These are phyloP conservation scores for Chrysolina oricalcia DNA, from an alignment of 2,888 invertebrate genomes.

Conservation along the genomic window DNA sequence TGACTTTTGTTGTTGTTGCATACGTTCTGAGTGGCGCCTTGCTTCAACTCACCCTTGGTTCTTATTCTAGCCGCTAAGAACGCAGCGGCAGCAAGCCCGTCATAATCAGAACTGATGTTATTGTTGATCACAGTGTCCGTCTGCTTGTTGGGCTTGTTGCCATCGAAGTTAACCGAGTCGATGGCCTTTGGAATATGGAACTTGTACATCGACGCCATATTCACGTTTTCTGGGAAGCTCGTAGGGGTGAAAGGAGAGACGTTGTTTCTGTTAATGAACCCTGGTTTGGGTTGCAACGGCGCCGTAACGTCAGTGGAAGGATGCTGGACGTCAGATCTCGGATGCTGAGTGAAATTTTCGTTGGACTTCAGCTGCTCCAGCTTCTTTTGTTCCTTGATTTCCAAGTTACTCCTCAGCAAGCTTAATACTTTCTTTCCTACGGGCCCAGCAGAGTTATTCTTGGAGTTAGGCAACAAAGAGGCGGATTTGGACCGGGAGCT, in stretches of 20 bases:
- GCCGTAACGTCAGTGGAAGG: conserved; percentile 70
- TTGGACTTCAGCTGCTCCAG: conserved; percentile 68
- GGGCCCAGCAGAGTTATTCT: conserved; percentile 70
- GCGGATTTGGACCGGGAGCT: conserved; percentile 62
- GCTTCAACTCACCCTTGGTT: conserved; percentile 90
- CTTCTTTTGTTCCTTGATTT: conserved; percentile 75
- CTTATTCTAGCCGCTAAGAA: conserved; percentile 83
- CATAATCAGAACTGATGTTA: conserved; percentile 68
- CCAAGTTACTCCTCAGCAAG: conserved; percentile 81
- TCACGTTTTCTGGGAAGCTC: conserved; percentile 72
- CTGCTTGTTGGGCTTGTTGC: conserved; percentile 47
- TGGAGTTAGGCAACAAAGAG: conserved; percentile 57
- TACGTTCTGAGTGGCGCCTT: conserved; percentile 59
- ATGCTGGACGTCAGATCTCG: conserved; percentile 66
- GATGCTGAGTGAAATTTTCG: conserved; percentile 58
- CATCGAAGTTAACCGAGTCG: conserved; percentile 76
- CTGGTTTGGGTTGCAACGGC: conserved; percentile 71
- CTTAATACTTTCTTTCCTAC: conserved; percentile 83
- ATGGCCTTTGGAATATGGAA: conserved; percentile 81
- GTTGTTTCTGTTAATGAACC: conserved; percentile 72
- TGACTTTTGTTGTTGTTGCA: conserved; percentile 54
- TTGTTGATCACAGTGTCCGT: conserved; percentile 60
- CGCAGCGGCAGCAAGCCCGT: conserved; percentile 78
- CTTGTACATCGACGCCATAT: conserved; percentile 74
- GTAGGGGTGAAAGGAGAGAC: conserved; percentile 76